Evolutionary conservation across 2,113 vertebrate genomes (phyloP).

Genomic region (Xenopus laevis): DNA sequence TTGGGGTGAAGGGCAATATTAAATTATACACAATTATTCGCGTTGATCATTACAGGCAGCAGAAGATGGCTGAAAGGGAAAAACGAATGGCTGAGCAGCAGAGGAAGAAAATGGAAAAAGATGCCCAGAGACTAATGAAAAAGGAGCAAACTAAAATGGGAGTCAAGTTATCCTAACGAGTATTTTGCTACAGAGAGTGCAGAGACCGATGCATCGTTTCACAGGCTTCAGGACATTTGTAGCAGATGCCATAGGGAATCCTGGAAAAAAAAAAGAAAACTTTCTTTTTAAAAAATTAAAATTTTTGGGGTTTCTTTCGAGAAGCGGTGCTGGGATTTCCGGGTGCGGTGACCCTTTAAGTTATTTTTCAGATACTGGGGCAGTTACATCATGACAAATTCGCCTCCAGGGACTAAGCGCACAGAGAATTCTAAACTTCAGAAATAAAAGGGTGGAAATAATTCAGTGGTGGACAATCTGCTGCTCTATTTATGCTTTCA

Average conservation of each 20-base stretch:
- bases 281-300: slow-evolving; percentile 17
- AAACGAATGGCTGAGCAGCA: slow-evolving; percentile 92
- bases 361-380: slow-evolving; percentile 16
- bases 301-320: slow-evolving; percentile 15
- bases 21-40: slow-evolving; percentile 7
- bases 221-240: slow-evolving; percentile 52
- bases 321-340: slow-evolving; percentile 47
- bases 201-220: slow-evolving; percentile 46
- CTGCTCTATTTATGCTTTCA: slow-evolving; percentile 63
- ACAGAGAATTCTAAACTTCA: slow-evolving; percentile 36
- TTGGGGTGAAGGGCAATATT: too few relatives aligned
- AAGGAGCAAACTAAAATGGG: slow-evolving; percentile 96
- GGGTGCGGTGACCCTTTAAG: not conserved
- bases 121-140: slow-evolving; percentile 88
- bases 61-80: slow-evolving; percentile 92
- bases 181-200: slow-evolving; percentile 50
- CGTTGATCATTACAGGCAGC: slow-evolving; percentile 71
- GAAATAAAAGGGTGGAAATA: slow-evolving; percentile 67
- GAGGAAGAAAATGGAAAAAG: slow-evolving; percentile 95
- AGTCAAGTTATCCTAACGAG: slow-evolving; percentile 92
- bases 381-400: not conserved
- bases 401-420: not conserved
- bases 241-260: slow-evolving; percentile 51
- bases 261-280: slow-evolving; percentile 51
- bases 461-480: slow-evolving; percentile 59